Percentiles rank a stretch among this genome's conserved stretches.
Conservation (phyloP, 1,140 invertebrate species). For the Aphelenchoides fujianensis region DNA sequence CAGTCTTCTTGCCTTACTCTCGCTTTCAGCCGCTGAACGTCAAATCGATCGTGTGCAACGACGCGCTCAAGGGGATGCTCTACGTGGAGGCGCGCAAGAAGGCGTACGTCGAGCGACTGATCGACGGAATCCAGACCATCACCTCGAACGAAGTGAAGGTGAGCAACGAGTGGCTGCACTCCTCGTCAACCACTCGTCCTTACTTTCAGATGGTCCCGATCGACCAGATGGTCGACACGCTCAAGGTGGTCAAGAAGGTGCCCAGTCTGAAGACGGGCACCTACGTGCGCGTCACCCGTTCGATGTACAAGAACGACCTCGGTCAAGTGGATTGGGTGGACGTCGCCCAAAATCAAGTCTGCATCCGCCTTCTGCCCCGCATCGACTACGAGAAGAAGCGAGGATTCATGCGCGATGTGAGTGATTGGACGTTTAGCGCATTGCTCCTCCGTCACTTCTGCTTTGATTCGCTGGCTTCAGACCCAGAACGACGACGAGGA, state of each 20-base stretch:
- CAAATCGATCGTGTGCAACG: conserved; percentile 89
- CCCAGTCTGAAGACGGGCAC: conserved; percentile 83
- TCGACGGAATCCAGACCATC: conserved; percentile 74
- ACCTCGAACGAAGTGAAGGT: conserved; percentile 56
- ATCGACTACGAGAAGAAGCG: conserved; percentile 88
- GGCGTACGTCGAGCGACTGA: conserved; percentile 89
- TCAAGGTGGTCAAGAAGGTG: conserved; percentile 90
- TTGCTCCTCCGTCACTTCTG: no score
- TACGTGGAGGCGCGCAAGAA: conserved; percentile 97
- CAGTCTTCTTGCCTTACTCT: no score
- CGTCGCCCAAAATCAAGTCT: no score
- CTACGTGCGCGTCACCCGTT: conserved; percentile 88
- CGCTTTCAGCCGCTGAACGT: conserved; percentile 80
- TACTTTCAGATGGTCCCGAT: conserved; percentile 86
- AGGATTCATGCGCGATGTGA: conserved; percentile 72
- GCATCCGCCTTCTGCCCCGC: conserved; percentile 86
- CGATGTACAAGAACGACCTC: conserved; percentile 92
- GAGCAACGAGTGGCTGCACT: neutral
- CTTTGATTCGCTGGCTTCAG: conserved; percentile 17
- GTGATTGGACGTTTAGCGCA: neutral
- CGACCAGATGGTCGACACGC: conserved; percentile 97
- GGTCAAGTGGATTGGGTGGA: conserved; percentile 76
- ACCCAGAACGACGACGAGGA: conserved; percentile 22
- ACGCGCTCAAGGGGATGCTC: conserved; percentile 93
- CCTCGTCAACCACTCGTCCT: no score